Base-by-base conservation (phyloP, 2,888 invertebrate species). In the Bellardia bayeri region DNA sequence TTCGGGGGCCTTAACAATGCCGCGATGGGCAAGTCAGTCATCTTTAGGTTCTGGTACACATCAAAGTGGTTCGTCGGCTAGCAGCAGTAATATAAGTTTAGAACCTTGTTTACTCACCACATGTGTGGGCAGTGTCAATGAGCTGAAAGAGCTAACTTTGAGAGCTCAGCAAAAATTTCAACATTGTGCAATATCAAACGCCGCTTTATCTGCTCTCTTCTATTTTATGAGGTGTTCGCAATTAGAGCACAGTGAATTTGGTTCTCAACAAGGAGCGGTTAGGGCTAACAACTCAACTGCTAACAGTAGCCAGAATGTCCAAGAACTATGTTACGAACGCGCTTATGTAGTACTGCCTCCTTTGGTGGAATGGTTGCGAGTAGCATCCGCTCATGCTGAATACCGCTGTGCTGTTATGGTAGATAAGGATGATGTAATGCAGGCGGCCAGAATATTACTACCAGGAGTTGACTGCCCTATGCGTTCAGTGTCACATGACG, bases 221-320 rank as follows among this genome's bases (percentile, higher is more conserved):
- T 98, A 98, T 93, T 98, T 98, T 92, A 98, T 98, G 98, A 94
- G 98, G 68, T 98, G 98, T 93, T 97, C 98, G 0, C 98, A 96
- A 95, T 91, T 97, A 92, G 97, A 97, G 91, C 97, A 97, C 91
- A 95, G 95, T 0, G 95, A 95, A 86, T 92, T 94, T 61, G 94
- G 76, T 23, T 79, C 88, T 1, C 90, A 91, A 3, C 91, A 91
- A 68, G 88, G 90, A 4, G 91, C 90, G 2, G 74, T 72, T 16
- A 79, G 71, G 37, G 83, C 89, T 37, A 89, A 93, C 92, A 89
- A 78, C 13, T 80, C 94, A 91, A 90, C 93, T 92, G 30, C 91
- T 45, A 91, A 90, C 58, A 91, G 91, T 37, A 92, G 90, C 54
- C 94, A 91, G 45, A 93, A 92, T 49, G 91, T 95, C 56, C 95